A percentile compares a stretch with the other conserved stretches of the same genome.
Evolutionary conservation across 2,888 invertebrate genomes (phyloP).

Genomic region (Pollenia amentaria): DNA sequence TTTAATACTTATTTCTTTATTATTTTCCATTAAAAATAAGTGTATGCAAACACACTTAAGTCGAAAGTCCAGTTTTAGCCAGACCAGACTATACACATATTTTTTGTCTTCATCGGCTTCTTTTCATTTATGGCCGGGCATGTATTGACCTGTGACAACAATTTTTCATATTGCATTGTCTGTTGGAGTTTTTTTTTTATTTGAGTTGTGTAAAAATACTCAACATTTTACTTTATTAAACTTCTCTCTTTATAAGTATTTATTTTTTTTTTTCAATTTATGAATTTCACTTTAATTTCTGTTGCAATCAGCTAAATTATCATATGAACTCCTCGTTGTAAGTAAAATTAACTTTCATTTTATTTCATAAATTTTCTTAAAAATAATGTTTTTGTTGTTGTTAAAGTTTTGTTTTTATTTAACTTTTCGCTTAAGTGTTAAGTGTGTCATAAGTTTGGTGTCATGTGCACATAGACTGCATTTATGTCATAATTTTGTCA

Average conservation of each 20-base stretch:
- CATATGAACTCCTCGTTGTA: neutral
- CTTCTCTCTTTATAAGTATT: neutral
- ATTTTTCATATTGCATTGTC: conserved; percentile 59
- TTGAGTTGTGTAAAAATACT: neutral
- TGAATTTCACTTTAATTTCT: conserved; percentile 45
- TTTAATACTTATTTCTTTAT: conserved; percentile 2
- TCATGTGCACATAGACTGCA: neutral
- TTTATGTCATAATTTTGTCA: neutral
- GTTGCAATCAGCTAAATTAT: conserved; percentile 3
- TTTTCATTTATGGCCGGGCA: conserved; percentile 49
- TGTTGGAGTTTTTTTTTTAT: neutral
- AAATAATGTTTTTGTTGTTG: conserved; percentile 7
- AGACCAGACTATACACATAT: conserved; percentile 13
- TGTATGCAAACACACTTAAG: conserved; percentile 42
- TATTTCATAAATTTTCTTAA: neutral
- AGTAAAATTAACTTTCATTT: conserved; percentile 5
- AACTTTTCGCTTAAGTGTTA: neutral
- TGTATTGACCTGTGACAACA: conserved; percentile 72
- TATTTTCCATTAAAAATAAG: conserved; percentile 41
- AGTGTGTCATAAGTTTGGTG: conserved; percentile 13
- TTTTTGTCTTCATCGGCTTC: conserved; percentile 41
- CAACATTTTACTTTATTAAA: conserved; percentile 26
- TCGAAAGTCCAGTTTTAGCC: conserved; percentile 52
- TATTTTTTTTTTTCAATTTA: conserved; percentile 18
- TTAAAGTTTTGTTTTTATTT: neutral